Base-by-base conservation (phyloP, 2,888 invertebrate genomes). In the Spilosoma lubricipeda region DNA sequence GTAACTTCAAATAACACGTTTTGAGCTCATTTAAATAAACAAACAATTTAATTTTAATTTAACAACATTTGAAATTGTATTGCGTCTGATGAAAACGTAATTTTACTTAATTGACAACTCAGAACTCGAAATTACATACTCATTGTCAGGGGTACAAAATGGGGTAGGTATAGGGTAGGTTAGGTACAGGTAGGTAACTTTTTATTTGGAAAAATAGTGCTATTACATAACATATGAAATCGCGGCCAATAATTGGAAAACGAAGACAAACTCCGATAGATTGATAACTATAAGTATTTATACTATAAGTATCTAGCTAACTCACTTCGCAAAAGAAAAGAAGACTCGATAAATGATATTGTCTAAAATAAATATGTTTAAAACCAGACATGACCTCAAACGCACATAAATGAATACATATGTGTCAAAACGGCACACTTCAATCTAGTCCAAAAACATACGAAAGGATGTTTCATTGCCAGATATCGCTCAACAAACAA, bases 11-110 rank as follows among this genome's bases (percentile, higher is more conserved):
- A 69, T 56, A 36, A 39, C 63, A 30, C 36, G 36, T 56, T 48
- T 69, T 59, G 30, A 59, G 13, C 63, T 70, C 42, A 30, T 70
- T 70, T 63, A 59, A 70, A 70, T 59, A 70, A 33, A 42, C 56
- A 33, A 69, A 69, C 36, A n/a, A 23, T 52, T 36, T 3, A 69
- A 63, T 63, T 18, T 63, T 30, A 30, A 63, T 63, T 30, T 30
- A 63, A 13, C 63, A 63, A 27, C 27, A 48, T 63, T 18, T 30
- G 0, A 59, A 27, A 27, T 59, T 27, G 59, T 39, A 36, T 3
- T 3, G 0, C 5, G 36, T 33, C 33, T 3, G 23, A 52, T 52
- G 8, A 52, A 56, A 27, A 56, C 11, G 56, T 13, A n/a, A 56
- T 56, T n/a, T n/a, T 7, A n/a, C 52, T 9, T n/a, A n/a, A 56